phyloP scores from a whole-genome alignment of 2,113 vertebrate species.

The Saccopteryx leptura region DNA sequence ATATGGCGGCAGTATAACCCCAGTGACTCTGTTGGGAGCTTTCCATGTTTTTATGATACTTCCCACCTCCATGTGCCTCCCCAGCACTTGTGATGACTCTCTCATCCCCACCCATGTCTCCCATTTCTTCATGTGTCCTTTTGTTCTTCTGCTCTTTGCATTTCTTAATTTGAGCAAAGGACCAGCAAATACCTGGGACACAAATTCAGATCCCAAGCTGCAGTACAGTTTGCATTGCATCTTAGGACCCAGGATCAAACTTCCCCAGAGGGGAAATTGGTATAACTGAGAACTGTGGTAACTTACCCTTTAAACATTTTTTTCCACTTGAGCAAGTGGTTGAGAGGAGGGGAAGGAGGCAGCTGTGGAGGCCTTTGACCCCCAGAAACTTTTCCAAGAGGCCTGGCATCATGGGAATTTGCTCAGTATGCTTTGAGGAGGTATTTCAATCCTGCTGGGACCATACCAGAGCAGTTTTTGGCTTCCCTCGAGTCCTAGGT shows the following conservation, averaged over 20 bases:
- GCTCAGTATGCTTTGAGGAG: conserved; percentile 72
- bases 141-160: not conserved
- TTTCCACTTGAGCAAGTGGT: conserved; percentile 71
- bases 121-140: not conserved
- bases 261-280: not conserved
- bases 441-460: conserved; percentile 83
- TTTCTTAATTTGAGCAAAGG: not conserved
- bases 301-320: conserved; percentile 52
- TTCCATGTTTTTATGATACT: not conserved
- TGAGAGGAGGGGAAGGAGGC: conserved; percentile 52
- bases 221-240: not conserved
- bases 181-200: too few relatives aligned
- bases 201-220: not conserved
- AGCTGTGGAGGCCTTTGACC: conserved; percentile 71
- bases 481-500: conserved; percentile 70
- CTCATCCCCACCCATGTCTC: not conserved
- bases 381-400: conserved; percentile 66
- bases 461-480: conserved; percentile 51
- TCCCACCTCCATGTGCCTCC: not conserved
- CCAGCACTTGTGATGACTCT: not conserved
- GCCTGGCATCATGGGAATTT: conserved; percentile 79
- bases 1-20: accelerated
- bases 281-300: conserved; percentile 60
- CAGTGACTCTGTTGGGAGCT: not conserved
- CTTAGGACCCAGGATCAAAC: not conserved